Conservation (phyloP, 2,888 invertebrate genomes). For the Epirrhoe tristata region DNA sequence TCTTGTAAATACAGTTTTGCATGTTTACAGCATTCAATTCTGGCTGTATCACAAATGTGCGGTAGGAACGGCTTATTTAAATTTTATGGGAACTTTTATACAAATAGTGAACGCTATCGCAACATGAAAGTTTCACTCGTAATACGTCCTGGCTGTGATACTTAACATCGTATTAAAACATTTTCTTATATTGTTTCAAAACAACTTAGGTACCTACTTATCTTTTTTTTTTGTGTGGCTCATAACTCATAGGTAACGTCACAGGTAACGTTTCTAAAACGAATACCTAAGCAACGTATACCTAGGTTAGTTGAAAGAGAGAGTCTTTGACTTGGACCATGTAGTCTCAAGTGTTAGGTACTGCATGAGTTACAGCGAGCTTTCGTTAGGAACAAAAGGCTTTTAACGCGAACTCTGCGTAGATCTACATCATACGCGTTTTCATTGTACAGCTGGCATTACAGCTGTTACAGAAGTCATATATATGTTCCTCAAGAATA, state of each 20-base stretch:
- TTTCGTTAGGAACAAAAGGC: conserved; percentile 71
- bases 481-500: neutral
- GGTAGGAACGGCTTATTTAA: conserved; percentile 45
- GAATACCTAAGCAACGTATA: neutral
- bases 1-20: conserved; percentile 40
- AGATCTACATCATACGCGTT: conserved; percentile 49
- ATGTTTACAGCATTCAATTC: conserved; percentile 47
- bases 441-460: conserved; percentile 50
- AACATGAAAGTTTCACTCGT: conserved; percentile 43
- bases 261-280: too few species aligned
- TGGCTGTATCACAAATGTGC: conserved; percentile 44
- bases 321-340: conserved; percentile 46
- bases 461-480: conserved; percentile 4
- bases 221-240: too few species aligned
- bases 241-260: too few species aligned
- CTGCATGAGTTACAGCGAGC: conserved; percentile 68
- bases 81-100: conserved; percentile 48
- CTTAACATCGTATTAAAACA: too few species aligned
- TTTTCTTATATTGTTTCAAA: too few species aligned
- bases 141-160: conserved; percentile 41
- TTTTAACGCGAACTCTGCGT: conserved; percentile 54
- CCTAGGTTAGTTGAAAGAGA: neutral
- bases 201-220: too few species aligned
- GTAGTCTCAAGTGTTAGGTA: conserved; percentile 58
- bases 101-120: conserved; percentile 44